Evolutionary conservation across 1,140 invertebrate genomes (phyloP), one percentile per base, ranked within the genome.

Genomic region (Drosophila rhopaloa): DNA sequence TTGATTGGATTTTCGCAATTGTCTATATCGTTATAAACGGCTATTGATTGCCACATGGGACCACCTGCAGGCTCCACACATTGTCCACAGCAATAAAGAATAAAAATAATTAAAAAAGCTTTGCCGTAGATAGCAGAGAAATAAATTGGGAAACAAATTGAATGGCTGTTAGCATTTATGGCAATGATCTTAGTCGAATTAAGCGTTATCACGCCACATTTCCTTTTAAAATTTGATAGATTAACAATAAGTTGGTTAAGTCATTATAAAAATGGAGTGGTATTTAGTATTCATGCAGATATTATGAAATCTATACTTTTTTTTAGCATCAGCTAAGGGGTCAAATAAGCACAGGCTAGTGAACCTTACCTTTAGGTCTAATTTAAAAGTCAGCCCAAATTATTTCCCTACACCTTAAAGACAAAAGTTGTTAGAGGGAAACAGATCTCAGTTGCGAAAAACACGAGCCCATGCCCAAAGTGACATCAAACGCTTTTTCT

Each of bases 31-130:
- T 44, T 53, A 7, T 38, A 62, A 74, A 29, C 9, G 37, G 8
- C 54, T 37, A 44, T 47, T 66, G 53, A 58, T 76, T 76, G 47
- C 73, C 19, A 58, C 41, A 76, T 53, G 14, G 24, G 55, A 43
- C 50, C 74, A 76, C 74, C 74, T 76, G 74, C 73, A 76, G 73
- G 57, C 68, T 43, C 47, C 35, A 24, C 24, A 16, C 62, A 48
- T 13, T 41, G 16, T 35, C 8, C 19, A 59, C 14, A 14, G 43
- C 35, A 48, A 63, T 44, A 50, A 75, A 76, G 37, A 56, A 61
- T 54, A n/a, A 48, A 60, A 24, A 38, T 27, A 40, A 60, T 58
- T 58, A 35, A 67, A 59, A 67, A 76, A 76, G 48, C 62, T 48
- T 7, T 38, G 5, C 13, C 1, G 7, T 1, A 35, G 19, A 68